Conservation (phyloP, 2,888 invertebrate genomes). For the Gymnoscelis rufifasciata region DNA sequence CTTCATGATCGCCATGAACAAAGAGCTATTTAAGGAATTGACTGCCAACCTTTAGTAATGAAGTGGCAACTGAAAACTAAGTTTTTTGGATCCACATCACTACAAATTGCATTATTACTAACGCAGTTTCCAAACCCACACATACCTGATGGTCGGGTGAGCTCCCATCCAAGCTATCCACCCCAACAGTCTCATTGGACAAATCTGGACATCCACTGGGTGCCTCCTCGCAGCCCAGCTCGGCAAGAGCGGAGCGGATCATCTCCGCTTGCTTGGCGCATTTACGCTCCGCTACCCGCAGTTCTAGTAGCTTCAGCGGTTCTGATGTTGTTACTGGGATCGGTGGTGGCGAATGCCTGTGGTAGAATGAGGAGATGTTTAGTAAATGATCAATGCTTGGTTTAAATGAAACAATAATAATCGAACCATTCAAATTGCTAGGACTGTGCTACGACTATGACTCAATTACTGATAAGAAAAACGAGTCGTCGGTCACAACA, state of each 20-base stretch:
- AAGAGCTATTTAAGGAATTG: too few relatives aligned
- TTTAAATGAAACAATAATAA: too few relatives aligned
- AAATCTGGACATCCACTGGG: slow-evolving; percentile 91
- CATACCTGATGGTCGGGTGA: slow-evolving; percentile 82
- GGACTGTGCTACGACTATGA: too few relatives aligned
- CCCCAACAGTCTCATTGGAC: slow-evolving; percentile 85
- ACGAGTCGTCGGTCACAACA: too few relatives aligned
- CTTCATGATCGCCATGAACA: too few relatives aligned
- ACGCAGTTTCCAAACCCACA: not conserved
- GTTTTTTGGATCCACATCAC: too few relatives aligned
- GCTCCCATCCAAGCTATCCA: slow-evolving; percentile 81
- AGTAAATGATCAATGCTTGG: too few relatives aligned
- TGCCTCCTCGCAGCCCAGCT: slow-evolving; percentile 92
- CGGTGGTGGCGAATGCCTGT: slow-evolving; percentile 72
- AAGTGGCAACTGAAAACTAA: too few relatives aligned
- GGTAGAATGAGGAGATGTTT: not conserved
- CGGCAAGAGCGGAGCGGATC: slow-evolving; percentile 90
- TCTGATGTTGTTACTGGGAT: slow-evolving; percentile 69
- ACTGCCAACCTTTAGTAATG: too few relatives aligned
- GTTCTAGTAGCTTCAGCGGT: slow-evolving; percentile 86
- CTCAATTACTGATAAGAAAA: too few relatives aligned
- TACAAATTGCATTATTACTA: too few relatives aligned
- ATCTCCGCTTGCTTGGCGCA: slow-evolving; percentile 89
- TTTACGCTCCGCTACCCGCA: slow-evolving; percentile 90
- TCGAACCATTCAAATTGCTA: too few relatives aligned